Conservation (phyloP, 2,888 invertebrate species). For the Micropterix aruncella region DNA sequence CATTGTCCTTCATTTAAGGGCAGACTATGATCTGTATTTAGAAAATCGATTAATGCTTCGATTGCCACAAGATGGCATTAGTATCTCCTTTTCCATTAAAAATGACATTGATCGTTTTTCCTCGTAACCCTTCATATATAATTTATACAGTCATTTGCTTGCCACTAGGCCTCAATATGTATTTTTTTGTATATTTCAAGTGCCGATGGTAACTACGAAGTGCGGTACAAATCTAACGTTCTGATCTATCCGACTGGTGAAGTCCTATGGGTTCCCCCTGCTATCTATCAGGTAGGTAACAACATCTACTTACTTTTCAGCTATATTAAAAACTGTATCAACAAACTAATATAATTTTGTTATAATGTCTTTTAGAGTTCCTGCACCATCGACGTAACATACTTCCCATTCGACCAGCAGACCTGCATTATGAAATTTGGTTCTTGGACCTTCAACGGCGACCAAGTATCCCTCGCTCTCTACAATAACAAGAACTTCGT, state of each 20-base stretch:
- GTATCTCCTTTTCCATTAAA: no score
- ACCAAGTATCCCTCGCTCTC: constrained; percentile 87
- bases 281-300: constrained; percentile 75
- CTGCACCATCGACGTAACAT: constrained; percentile 97
- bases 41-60: no score
- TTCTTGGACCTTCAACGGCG: constrained; percentile 96
- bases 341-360: neutral
- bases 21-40: no score
- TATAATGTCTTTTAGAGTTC: constrained; percentile 58
- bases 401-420: constrained; percentile 99
- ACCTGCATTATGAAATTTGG: constrained; percentile 99
- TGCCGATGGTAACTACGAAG: constrained; percentile 99
- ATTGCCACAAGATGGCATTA: no score
- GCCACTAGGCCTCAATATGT: no score
- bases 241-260: constrained; percentile 94
- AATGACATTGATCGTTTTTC: no score
- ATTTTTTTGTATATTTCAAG: constrained; percentile 36
- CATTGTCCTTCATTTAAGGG: no score
- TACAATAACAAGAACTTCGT: constrained; percentile 94
- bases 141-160: no score
- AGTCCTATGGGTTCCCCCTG: constrained; percentile 98
- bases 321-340: no score
- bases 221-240: constrained; percentile 97
- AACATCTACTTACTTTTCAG: no score
- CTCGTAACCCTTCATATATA: no score